phyloP scores from a whole-genome alignment of 2,113 vertebrate genomes.

The Apodemus speciosus region DNA sequence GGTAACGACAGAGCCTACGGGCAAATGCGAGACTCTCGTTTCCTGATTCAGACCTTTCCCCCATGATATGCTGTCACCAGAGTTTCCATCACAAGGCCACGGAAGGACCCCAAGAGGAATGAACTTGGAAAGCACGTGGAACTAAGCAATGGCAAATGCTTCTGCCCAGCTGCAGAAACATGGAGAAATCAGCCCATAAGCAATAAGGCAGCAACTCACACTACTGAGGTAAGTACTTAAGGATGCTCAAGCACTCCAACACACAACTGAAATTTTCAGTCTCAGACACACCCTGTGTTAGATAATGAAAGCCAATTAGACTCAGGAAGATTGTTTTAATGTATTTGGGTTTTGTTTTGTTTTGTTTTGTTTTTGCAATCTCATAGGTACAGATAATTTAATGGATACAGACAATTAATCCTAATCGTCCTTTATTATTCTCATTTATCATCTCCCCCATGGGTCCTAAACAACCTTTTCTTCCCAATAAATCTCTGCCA shows the following conservation, averaged over 20 bases:
- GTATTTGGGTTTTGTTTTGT: background rate
- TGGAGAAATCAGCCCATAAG: background rate
- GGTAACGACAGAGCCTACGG: background rate
- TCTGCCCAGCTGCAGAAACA: background rate
- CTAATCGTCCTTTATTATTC: background rate
- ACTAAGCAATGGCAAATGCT: conserved; percentile 13
- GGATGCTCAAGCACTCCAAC: background rate
- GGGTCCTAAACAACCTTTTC: background rate
- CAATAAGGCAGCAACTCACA: background rate
- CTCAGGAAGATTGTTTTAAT: background rate
- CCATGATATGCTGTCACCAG: background rate
- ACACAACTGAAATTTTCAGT: background rate
- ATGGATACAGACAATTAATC: background rate
- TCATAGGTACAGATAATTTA: background rate
- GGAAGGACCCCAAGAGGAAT: background rate
- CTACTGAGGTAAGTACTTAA: background rate
- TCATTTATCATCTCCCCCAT: background rate
- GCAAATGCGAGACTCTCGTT: background rate
- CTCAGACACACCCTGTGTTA: background rate
- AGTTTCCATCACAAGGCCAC: background rate
- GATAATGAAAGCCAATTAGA: background rate
- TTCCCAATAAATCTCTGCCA: background rate
- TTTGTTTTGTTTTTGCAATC: too few species aligned
- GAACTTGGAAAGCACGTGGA: background rate
- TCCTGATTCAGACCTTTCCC: background rate